phyloP scores from a whole-genome alignment of 1,140 invertebrate genomes.

The Drosophila suzukii region DNA sequence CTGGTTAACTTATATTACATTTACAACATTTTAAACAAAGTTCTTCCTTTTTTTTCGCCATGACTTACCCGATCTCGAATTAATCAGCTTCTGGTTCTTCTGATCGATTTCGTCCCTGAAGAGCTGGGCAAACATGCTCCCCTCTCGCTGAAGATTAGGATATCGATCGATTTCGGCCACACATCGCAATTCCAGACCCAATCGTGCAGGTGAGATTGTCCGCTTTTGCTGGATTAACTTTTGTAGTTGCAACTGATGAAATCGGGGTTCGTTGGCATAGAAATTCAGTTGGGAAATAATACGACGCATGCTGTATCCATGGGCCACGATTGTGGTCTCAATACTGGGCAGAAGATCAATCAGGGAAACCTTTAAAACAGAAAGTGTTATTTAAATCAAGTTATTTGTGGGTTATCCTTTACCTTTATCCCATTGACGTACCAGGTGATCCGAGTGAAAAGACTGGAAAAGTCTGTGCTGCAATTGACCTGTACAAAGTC shows the following conservation, averaged over 20 bases:
- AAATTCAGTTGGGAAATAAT: conserved; percentile 77
- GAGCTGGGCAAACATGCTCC: conserved; percentile 53
- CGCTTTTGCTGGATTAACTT: conserved; percentile 47
- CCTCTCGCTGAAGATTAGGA: conserved; percentile 60
- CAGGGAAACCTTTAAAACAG: conserved; percentile 39
- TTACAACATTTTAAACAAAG: no score
- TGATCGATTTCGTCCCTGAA: conserved; percentile 66
- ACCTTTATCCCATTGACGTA: conserved; percentile 87
- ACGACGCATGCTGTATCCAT: conserved; percentile 67
- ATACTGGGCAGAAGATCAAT: conserved; percentile 56
- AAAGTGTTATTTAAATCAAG: neutral
- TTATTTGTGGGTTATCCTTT: neutral
- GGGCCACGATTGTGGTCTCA: conserved; percentile 70
- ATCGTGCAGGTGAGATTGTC: conserved; percentile 30
- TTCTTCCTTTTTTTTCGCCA: no score
- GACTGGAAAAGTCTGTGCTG: conserved; percentile 86
- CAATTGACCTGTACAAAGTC: conserved; percentile 87
- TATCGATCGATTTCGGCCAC: conserved; percentile 72
- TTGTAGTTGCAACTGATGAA: conserved; percentile 54
- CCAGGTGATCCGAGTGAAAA: conserved; percentile 87
- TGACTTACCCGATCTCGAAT: conserved; percentile 62
- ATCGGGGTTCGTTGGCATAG: conserved; percentile 73
- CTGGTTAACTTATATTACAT: no score
- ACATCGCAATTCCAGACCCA: conserved; percentile 64
- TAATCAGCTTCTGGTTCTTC: conserved; percentile 75